phyloP scores from a whole-genome alignment of 2,113 vertebrate genomes.

The Marmota monax region DNA sequence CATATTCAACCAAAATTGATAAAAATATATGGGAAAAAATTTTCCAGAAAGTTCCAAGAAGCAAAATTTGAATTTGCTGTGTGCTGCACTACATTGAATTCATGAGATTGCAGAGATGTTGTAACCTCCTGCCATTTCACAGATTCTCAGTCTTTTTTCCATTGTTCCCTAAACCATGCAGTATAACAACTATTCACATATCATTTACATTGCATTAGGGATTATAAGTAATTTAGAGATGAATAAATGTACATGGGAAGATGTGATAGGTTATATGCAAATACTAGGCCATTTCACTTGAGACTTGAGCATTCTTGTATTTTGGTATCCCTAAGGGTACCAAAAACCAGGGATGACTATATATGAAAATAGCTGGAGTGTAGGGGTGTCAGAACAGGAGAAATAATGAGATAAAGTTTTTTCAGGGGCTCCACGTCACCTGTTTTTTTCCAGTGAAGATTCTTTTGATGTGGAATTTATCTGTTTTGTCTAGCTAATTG shows the following conservation, averaged over 20 bases:
- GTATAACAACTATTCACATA: background rate
- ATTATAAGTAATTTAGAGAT: background rate
- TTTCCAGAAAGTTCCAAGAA: background rate
- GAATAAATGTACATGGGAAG: background rate
- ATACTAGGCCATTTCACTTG: background rate
- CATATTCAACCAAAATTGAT: background rate
- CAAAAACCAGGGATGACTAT: background rate
- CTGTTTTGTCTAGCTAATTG: constrained; percentile 53
- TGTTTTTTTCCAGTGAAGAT: background rate
- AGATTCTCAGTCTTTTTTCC: background rate
- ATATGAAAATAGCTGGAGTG: background rate
- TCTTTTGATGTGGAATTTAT: constrained; percentile 28
- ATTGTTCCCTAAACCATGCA: background rate
- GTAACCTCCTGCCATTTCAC: background rate
- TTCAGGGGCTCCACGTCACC: background rate
- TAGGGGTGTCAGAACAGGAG: background rate
- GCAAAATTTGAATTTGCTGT: background rate
- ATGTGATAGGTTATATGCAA: background rate
- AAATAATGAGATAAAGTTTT: constrained; percentile 46
- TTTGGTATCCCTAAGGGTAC: background rate
- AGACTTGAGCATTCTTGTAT: background rate
- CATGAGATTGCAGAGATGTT: too few relatives aligned
- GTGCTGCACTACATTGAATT: background rate
- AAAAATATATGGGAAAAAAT: background rate
- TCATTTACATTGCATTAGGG: background rate